Base-by-base conservation (phyloP, 2,797 vertebrate genomes). In the Lates japonicus region DNA sequence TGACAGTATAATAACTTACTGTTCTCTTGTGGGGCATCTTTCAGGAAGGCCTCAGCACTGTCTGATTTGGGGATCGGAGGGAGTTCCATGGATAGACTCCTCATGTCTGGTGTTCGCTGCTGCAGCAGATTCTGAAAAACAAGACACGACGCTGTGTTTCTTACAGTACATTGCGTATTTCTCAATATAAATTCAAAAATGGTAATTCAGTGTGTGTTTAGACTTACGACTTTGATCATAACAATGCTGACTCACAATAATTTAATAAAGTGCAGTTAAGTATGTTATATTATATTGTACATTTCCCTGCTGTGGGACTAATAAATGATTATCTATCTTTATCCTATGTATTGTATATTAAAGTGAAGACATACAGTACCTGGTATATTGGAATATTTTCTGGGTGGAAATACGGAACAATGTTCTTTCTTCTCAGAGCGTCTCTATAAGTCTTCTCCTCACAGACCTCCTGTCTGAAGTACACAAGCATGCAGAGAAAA, bases 361-460 rank as follows among this genome's bases (percentile, higher is more conserved):
- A 33, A 55, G 48, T 54, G 13, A 49, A 16, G 4, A 58, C 5
- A 39, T 29, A 58, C 55, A 42, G 39, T 85, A 92, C 93, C 88
- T 90, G 80, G 41, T 84, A 74, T 20, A 91, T 54, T 12, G 85
- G 70, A 81, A 91, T 7, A n/a, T 96, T 87, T 86, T 98, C 96
- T 20, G 95, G 95, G 76, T 90, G 85, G 91, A 98, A 98, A 89
- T 96, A 98, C 0, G 96, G 95, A 70, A 95, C 90, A 78, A 96
- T n/a, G 25, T 51, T 69, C 74, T 70, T 94, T 63, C 87, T 94
- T 89, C 76, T 95, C 59, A 97, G 87, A 66, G 95, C 94, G 7
- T 16, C 55, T 81, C 94, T 90, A 0, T 62, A 89, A 0, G 72
- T 54, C 74, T 93, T 89, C 65, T 91, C 95, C 74, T 96, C 92